Evolutionary conservation across 1,140 invertebrate species (phyloP).

Genomic region (Saccostrea echinata): DNA sequence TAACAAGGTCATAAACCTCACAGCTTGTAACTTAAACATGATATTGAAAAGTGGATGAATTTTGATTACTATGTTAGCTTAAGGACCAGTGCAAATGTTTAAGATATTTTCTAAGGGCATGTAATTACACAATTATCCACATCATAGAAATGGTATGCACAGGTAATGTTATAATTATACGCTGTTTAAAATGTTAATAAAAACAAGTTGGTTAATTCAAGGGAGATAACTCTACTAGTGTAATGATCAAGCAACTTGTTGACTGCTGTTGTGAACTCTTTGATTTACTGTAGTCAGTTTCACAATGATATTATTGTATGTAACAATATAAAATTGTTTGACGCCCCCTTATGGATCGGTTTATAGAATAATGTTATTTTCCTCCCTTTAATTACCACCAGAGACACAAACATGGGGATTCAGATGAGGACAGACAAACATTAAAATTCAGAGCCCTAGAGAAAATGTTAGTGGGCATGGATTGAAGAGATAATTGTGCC

Average conservation of each 20-base stretch:
- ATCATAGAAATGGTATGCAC: slow-evolving; percentile 20
- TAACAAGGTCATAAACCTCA: neutral
- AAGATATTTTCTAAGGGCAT: slow-evolving; percentile 26
- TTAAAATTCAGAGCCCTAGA: neutral
- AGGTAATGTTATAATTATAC: slow-evolving; percentile 6
- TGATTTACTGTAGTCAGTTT: too few relatives aligned
- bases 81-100: slow-evolving; percentile 27
- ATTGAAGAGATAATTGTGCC: neutral
- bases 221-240: too few relatives aligned
- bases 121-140: slow-evolving; percentile 1
- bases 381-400: neutral
- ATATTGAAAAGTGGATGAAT: neutral
- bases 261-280: too few relatives aligned
- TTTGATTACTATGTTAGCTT: neutral
- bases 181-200: slow-evolving; percentile 7
- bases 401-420: neutral
- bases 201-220: neutral
- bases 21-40: neutral
- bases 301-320: too few relatives aligned
- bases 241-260: too few relatives aligned
- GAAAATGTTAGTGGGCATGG: neutral
- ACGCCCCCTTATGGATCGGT: too few relatives aligned
- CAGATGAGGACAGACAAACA: neutral
- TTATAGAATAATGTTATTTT: neutral
- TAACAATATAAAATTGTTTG: too few relatives aligned